Evolutionary conservation across 2,888 invertebrate genomes (phyloP), one percentile per base, ranked within the genome.

Genomic region (Sabatieria punctata): DNA sequence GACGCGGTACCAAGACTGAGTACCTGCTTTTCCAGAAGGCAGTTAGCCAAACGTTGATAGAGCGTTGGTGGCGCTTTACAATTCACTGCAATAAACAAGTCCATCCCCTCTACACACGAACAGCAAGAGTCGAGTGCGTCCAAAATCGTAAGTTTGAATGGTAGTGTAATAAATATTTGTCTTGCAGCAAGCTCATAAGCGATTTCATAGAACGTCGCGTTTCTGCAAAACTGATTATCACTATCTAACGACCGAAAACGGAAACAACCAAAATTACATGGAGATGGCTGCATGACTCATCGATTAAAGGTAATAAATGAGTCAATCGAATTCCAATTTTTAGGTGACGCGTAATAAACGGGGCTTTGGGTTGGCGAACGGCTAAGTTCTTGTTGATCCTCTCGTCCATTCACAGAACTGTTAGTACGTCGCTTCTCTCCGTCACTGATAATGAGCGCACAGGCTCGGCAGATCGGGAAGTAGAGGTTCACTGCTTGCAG

Each of bases 311-410:
- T 26, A 86, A 65, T 2, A 79, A 77, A 63, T 84, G 85, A 0
- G 80, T 78, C 13, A 91, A 71, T 33, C 82, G 76, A 22, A 89
- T 79, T 0, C 91, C 93, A 55, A 83, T 82, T 68, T 93, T 93
- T 52, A 93, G 79, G 63, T 93, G 93, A 0, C 93, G 75, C 36
- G 91, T 82, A 71, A 88, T 91, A 60, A 81, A 85, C 0, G 82
- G 82, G 0, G 88, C 82, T 56, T 85, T 82, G 0, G 81, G 79
- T 64, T 91, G 89, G 4, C 77, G 73, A 53, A 84, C 76, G 0
- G 91, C 89, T 48, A 77, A 74, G 8, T 83, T 78, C 61, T 82
- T 81, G 63, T 82, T 78, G 43, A 85, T 79, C 51, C 77, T 75
- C 19, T 79, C 67, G 73, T 68, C 76, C 40, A 65, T 69, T 51